Conservation (phyloP, 1,140 invertebrate genomes). For the Drosophila pseudoobscura region DNA sequence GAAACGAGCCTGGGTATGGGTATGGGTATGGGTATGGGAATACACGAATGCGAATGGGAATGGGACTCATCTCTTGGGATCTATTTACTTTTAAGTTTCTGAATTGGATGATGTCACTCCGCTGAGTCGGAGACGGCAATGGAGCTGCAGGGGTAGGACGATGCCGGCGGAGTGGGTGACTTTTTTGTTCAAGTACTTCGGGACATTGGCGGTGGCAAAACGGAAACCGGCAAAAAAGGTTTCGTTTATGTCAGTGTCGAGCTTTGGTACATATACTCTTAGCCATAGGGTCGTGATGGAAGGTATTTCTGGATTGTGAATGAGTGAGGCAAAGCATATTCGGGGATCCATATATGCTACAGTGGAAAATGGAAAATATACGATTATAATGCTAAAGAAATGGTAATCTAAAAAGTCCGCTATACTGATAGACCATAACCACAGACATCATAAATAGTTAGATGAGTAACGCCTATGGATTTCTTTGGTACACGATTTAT, state of each 20-base stretch:
- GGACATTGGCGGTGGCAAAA: conserved; percentile 19
- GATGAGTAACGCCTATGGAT: too few species aligned
- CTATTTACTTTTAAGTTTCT: conserved; percentile 81
- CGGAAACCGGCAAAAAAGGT: conserved; percentile 35
- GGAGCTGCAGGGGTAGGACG: not conserved
- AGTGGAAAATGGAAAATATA: too few species aligned
- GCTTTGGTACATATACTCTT: conserved; percentile 13
- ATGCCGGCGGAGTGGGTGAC: conserved; percentile 45
- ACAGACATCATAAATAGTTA: too few species aligned
- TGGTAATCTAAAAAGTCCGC: too few species aligned
- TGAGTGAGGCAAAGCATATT: not conserved
- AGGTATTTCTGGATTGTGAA: too few species aligned
- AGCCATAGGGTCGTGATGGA: not conserved
- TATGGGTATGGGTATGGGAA: not conserved
- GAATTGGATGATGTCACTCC: conserved; percentile 78
- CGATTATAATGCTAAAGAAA: too few species aligned
- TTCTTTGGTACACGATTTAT: too few species aligned
- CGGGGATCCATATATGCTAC: too few species aligned
- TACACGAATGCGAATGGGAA: conserved; percentile 2
- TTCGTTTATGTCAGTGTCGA: conserved; percentile 26
- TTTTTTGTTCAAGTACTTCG: conserved; percentile 47
- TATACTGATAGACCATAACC: too few species aligned
- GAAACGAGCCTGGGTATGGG: not conserved
- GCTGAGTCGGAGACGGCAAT: conserved; percentile 19
- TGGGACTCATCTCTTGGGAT: conserved; percentile 71